phyloP scores from a whole-genome alignment of 2,888 invertebrate species.

The Lasioglossum calceatum region DNA sequence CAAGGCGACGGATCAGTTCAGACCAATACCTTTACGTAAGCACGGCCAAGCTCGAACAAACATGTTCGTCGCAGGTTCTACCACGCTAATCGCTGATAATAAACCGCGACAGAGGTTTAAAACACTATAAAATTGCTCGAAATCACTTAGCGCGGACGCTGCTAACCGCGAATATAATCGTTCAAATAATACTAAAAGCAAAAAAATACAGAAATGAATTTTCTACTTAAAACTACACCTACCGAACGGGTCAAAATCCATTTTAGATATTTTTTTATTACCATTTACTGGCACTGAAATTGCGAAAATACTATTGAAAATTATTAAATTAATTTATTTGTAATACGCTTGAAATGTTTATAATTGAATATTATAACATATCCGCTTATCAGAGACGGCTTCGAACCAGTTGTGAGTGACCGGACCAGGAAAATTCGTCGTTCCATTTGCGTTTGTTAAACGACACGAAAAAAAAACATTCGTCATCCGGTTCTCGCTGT shows the following conservation, averaged over 20 bases:
- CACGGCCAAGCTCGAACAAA: neutral
- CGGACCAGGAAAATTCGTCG: neutral
- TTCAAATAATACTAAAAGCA: neutral
- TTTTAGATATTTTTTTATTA: neutral
- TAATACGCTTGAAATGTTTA: neutral
- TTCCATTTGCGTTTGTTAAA: neutral
- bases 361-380: neutral
- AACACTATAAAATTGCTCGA: neutral
- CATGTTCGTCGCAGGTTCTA: neutral
- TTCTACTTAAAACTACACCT: neutral
- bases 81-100: conserved; percentile 1
- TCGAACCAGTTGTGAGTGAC: neutral
- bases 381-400: no score
- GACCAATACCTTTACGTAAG: conserved; percentile 57
- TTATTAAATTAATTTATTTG: no score
- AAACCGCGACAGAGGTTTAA: neutral
- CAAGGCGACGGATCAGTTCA: conserved; percentile 58
- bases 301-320: neutral
- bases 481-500: neutral
- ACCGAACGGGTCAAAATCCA: neutral
- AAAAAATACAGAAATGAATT: neutral
- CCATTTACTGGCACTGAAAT: neutral
- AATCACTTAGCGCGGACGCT: neutral
- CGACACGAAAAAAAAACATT: neutral
- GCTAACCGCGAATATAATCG: neutral